A percentile compares a stretch with the other conserved stretches of the same genome.
phyloP scores from a whole-genome alignment of 2,888 invertebrate species.

The Cactoblastis cactorum region DNA sequence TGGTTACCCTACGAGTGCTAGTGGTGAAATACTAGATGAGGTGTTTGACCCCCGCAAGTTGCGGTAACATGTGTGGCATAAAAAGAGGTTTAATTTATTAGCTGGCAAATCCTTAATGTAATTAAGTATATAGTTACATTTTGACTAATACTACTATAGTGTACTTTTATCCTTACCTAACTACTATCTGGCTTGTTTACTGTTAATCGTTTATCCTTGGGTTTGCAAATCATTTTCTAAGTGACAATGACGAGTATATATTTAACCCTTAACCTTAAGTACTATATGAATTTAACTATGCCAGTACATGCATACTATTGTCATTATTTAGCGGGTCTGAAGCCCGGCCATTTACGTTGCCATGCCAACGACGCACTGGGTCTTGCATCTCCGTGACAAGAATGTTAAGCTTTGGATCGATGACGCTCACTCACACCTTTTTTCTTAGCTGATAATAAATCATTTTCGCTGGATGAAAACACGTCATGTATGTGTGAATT shows the following conservation, averaged over 20 bases:
- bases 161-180: no score
- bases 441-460: slow-evolving; percentile 15
- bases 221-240: no score
- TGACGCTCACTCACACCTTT: slow-evolving; percentile 38
- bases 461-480: neutral
- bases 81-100: no score
- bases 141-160: no score
- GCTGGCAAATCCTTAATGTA: no score
- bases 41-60: slow-evolving; percentile 8
- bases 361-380: slow-evolving; percentile 68
- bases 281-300: neutral
- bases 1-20: slow-evolving; percentile 40
- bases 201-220: no score
- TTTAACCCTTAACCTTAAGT: slow-evolving; percentile 11
- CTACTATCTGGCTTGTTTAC: no score
- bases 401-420: slow-evolving; percentile 69
- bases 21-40: slow-evolving; percentile 16
- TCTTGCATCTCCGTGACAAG: slow-evolving; percentile 64
- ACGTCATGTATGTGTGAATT: neutral
- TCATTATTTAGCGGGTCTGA: slow-evolving; percentile 27
- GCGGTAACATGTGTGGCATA: slow-evolving; percentile 2
- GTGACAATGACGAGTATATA: no score
- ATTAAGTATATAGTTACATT: no score
- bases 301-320: slow-evolving; percentile 12
- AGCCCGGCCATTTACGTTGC: slow-evolving; percentile 49